These are phyloP conservation scores for Quadroppia sp. DNA, from an alignment of 2,888 invertebrate genomes.

Conservation along the genomic window DNA sequence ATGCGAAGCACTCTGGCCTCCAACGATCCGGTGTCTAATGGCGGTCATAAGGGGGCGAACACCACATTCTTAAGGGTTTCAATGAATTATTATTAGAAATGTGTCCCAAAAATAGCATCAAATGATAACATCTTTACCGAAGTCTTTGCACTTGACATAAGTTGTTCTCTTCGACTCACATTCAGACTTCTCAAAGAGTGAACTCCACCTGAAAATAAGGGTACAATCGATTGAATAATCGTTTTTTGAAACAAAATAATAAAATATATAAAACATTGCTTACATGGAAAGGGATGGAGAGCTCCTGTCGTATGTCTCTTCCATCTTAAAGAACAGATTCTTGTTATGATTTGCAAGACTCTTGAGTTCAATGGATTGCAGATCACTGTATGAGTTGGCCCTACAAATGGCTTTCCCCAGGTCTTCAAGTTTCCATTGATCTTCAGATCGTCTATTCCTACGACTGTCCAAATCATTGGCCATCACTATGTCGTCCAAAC, in stretches of 20 bases:
- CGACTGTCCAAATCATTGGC: neutral
- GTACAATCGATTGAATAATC: neutral
- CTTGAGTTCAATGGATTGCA: conserved; percentile 3
- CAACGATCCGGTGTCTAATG: conserved; percentile 64
- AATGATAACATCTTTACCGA: conserved; percentile 41
- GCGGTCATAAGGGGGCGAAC: conserved; percentile 41
- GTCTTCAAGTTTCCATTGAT: conserved; percentile 62
- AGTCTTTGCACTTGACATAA: conserved; percentile 63
- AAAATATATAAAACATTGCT: neutral
- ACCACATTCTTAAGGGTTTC: conserved; percentile 46
- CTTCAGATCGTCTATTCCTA: neutral
- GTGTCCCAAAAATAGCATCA: neutral
- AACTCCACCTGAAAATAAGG: conserved; percentile 38
- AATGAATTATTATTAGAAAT: neutral
- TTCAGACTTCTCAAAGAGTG: conserved; percentile 33
- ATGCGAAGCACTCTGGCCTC: conserved; percentile 69
- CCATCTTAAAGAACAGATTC: conserved; percentile 25
- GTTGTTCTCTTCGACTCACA: conserved; percentile 55
- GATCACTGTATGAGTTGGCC: conserved; percentile 62
- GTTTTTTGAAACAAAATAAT: neutral
- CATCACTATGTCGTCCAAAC: conserved; percentile 64
- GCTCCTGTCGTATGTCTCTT: neutral
- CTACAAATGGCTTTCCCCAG: conserved; percentile 70
- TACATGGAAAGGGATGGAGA: conserved; percentile 38
- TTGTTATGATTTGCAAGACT: neutral